phyloP scores from a whole-genome alignment of 2,113 vertebrate genomes.

The Irena cyanogastra region DNA sequence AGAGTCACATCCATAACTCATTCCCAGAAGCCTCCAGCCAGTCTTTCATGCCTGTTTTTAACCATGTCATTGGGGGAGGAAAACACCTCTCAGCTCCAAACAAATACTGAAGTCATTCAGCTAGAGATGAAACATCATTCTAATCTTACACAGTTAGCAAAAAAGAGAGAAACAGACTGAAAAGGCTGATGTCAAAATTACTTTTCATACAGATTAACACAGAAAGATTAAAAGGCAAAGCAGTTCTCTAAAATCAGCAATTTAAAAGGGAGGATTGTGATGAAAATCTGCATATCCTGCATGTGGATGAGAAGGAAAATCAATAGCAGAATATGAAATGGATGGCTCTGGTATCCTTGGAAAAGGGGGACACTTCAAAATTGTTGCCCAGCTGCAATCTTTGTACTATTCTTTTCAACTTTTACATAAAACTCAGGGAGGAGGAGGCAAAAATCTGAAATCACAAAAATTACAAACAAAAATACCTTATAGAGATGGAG shows the following conservation, averaged over 20 bases:
- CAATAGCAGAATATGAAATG: conserved; percentile 2
- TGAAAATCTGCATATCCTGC: background rate
- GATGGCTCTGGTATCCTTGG: background rate
- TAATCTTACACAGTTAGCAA: background rate
- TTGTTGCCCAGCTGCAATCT: background rate
- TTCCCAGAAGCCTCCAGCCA: background rate
- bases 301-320: background rate
- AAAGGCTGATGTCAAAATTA: background rate
- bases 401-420: background rate
- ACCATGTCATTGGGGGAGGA: background rate
- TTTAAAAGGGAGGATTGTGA: background rate
- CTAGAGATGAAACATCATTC: background rate
- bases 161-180: background rate
- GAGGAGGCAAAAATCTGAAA: background rate
- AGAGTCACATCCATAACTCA: background rate
- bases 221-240: background rate
- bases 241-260: conserved; percentile 20
- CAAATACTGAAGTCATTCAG: background rate
- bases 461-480: background rate
- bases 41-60: background rate
- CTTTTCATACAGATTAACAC: background rate
- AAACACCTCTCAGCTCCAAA: background rate
- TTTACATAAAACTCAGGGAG: background rate
- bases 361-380: background rate
- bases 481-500: background rate